Evolutionary conservation across 2,797 vertebrate genomes (phyloP).

Genomic region (Sebastes itinus): DNA sequence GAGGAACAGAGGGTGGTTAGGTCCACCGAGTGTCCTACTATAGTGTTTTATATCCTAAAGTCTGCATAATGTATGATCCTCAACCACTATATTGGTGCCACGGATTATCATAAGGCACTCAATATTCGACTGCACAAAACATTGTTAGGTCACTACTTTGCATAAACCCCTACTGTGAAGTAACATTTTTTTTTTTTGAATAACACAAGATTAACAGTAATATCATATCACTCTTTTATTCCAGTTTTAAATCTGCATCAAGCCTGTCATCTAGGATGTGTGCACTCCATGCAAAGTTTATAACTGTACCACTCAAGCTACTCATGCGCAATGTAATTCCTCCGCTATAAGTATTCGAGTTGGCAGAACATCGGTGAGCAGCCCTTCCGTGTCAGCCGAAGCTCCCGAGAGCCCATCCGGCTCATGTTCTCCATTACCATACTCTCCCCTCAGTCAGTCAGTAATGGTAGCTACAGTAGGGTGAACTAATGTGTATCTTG

Average conservation of each 20-base stretch:
- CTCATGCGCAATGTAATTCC: slow-evolving; percentile 64
- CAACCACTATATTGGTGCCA: slow-evolving; percentile 48
- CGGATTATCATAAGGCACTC: slow-evolving; percentile 64
- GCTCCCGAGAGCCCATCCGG: slow-evolving; percentile 67
- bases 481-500: slow-evolving; percentile 58
- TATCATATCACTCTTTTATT: slow-evolving; percentile 22
- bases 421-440: slow-evolving; percentile 66
- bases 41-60: slow-evolving; percentile 54
- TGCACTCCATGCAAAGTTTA: slow-evolving; percentile 41
- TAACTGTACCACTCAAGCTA: slow-evolving; percentile 61
- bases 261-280: slow-evolving; percentile 9
- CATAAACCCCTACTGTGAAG: slow-evolving; percentile 13
- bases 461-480: slow-evolving; percentile 52
- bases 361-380: slow-evolving; percentile 63
- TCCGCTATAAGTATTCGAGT: slow-evolving; percentile 70
- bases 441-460: slow-evolving; percentile 57
- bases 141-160: slow-evolving; percentile 52
- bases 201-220: slow-evolving; percentile 33
- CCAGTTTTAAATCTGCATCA: slow-evolving; percentile 25
- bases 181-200: slow-evolving; percentile 18
- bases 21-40: slow-evolving; percentile 57
- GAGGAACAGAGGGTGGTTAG: slow-evolving; percentile 53
- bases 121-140: slow-evolving; percentile 56
- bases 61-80: slow-evolving; percentile 76
- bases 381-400: slow-evolving; percentile 68